Base-by-base conservation (phyloP, 2,113 vertebrate species). In the Pholis gunnellus region DNA sequence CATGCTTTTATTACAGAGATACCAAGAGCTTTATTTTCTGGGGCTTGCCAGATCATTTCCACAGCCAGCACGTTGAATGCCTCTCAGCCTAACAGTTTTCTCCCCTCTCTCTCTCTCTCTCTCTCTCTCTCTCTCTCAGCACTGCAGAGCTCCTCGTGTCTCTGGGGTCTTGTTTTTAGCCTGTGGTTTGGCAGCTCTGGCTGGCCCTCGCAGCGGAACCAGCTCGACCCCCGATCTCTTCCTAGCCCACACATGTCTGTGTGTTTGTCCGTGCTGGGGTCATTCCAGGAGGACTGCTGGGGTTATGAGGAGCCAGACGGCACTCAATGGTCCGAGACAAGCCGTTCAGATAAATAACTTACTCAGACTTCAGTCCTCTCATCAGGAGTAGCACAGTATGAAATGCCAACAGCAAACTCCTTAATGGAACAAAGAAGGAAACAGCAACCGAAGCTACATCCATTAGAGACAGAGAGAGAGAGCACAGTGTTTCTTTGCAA, bases 151-250 rank as follows among this genome's bases (percentile, higher is more conserved):
- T 82, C 84, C 85, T 80, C 44, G 0, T 27, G 85, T 93, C 91
- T 90, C 91, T 42, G 57, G 90, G 87, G 92, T 90, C 89, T 92
- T 87, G 88, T 89, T 91, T 34, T 88, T 76, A 84, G 91, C 74
- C 90, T 42, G 81, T 78, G 88, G 91, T 90, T 89, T 92, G 91
- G 91, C 89, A 92, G 86, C 57, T 84, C 71, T 60, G 72, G 60
- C 71, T 79, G 84, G 79, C 75, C 86, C 76, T 75, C 29, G 67
- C 77, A 66, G 82, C 29, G 0, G 72, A 84, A 84, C 81, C 66
- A 44, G 48, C 81, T 73, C 48, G 27, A 78, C 87, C 82, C 6
- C 54, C 61, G 42, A 34, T 42, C 64, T 60, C 50, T 54, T 57
- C 67, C 71, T 70, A 65, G 85, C 81, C 81, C 84, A 88, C 86